Evolutionary conservation across 2,888 invertebrate genomes (phyloP).

Genomic region (Drosophila tripunctata): DNA sequence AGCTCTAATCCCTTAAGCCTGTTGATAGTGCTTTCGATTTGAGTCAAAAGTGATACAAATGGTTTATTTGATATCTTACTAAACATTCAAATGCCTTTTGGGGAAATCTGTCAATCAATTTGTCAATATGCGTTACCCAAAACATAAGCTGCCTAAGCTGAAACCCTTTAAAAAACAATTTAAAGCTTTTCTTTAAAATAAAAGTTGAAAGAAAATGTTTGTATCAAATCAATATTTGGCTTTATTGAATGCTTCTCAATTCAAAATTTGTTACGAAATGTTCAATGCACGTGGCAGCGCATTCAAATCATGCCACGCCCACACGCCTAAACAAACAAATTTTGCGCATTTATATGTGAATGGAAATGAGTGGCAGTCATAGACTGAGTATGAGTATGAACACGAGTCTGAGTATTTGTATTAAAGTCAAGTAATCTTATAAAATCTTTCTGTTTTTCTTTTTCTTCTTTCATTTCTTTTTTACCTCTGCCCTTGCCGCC

Average conservation of each 20-base stretch:
- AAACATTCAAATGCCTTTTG: conserved; percentile 6
- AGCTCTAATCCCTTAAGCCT: conserved; percentile 14
- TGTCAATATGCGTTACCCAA: conserved; percentile 12
- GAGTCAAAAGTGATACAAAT: conserved; percentile 13
- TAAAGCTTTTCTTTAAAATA: conserved; percentile 28
- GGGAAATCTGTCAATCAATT: conserved; percentile 40
- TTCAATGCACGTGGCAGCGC: conserved; percentile 18
- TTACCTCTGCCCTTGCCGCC: background rate
- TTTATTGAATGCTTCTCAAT: conserved; percentile 38
- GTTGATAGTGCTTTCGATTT: conserved; percentile 11
- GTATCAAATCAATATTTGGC: conserved; percentile 59
- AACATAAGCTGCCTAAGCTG: conserved; percentile 27
- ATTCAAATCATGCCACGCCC: conserved; percentile 46
- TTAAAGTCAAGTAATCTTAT: conserved; percentile 65
- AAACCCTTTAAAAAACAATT: conserved; percentile 40
- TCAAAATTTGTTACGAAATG: background rate
- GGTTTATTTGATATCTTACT: conserved; percentile 3
- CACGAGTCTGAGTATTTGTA: conserved; percentile 29
- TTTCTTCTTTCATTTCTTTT: conserved; percentile 4
- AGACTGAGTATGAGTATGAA: background rate
- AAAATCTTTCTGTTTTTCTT: conserved; percentile 56
- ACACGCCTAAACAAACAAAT: conserved; percentile 61
- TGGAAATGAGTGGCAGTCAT: background rate
- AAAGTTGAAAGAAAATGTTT: conserved; percentile 35
- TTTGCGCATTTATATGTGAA: conserved; percentile 26